Conservation (phyloP, 2,113 vertebrate genomes). For the Sander vitreus region DNA sequence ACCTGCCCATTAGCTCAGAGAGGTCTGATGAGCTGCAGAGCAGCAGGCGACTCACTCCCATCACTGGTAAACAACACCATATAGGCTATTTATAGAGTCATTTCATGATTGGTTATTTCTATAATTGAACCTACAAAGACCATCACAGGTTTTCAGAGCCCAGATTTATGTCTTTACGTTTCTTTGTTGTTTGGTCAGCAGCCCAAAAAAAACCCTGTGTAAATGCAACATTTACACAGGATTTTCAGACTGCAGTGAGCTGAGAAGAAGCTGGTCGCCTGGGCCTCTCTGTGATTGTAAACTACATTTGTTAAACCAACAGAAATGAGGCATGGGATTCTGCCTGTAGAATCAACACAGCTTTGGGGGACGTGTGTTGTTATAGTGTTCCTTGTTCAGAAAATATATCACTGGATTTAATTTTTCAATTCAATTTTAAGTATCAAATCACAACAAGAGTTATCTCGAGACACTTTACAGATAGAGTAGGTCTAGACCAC, state of each 20-base stretch:
- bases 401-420: not conserved
- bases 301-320: not conserved
- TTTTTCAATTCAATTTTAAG: too few relatives aligned
- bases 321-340: not conserved
- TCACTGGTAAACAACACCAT: not conserved
- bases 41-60: not conserved
- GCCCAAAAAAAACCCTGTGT: not conserved
- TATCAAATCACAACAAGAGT: too few relatives aligned
- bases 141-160: too few relatives aligned
- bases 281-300: too few relatives aligned
- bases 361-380: not conserved
- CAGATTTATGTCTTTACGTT: not conserved
- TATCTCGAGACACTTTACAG: too few relatives aligned
- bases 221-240: too few relatives aligned
- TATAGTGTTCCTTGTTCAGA: not conserved
- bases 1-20: conserved; percentile 52
- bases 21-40: conserved; percentile 18
- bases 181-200: not conserved
- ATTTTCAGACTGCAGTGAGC: too few relatives aligned
- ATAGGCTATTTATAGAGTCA: not conserved
- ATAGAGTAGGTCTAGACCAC: too few relatives aligned
- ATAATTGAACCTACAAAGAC: not conserved
- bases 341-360: not conserved
- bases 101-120: not conserved
- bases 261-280: too few relatives aligned